A percentile compares a stretch with the other conserved stretches of the same genome.
Evolutionary conservation across 2,888 invertebrate species (phyloP).

Genomic region (Rhagonycha fulva): DNA sequence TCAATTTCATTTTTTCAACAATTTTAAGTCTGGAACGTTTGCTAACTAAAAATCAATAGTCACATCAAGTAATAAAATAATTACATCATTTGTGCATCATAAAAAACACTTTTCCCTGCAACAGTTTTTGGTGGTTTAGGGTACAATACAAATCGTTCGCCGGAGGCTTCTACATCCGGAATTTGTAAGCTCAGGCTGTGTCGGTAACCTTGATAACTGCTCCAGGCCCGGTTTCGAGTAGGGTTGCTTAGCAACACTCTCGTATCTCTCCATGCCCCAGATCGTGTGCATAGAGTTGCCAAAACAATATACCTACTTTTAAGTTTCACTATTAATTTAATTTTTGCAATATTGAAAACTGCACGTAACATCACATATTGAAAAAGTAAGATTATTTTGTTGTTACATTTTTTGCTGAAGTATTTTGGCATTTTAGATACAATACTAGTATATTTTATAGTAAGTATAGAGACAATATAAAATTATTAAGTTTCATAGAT

Average conservation of each 20-base stretch:
- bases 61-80: background rate
- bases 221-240: slow-evolving; percentile 41
- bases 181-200: slow-evolving; percentile 39
- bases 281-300: slow-evolving; percentile 8
- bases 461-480: background rate
- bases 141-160: slow-evolving; percentile 34
- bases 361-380: background rate
- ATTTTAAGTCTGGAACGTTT: background rate
- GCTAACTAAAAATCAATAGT: background rate
- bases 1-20: background rate
- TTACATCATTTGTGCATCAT: slow-evolving; percentile 22
- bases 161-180: slow-evolving; percentile 33
- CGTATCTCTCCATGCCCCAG: slow-evolving; percentile 32
- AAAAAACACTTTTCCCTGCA: slow-evolving; percentile 23
- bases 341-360: background rate
- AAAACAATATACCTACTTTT: background rate
- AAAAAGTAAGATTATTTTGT: background rate
- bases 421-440: background rate
- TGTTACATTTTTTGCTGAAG: background rate
- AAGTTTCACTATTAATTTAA: background rate
- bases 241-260: slow-evolving; percentile 41
- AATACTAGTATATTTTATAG: no score
- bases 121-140: slow-evolving; percentile 24
- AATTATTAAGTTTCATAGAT: background rate
- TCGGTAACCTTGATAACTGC: slow-evolving; percentile 49